A percentile compares a stretch with the other conserved stretches of the same genome.
phyloP scores from a whole-genome alignment of 2,888 invertebrate genomes.

The Sarcophaga subvicina region DNA sequence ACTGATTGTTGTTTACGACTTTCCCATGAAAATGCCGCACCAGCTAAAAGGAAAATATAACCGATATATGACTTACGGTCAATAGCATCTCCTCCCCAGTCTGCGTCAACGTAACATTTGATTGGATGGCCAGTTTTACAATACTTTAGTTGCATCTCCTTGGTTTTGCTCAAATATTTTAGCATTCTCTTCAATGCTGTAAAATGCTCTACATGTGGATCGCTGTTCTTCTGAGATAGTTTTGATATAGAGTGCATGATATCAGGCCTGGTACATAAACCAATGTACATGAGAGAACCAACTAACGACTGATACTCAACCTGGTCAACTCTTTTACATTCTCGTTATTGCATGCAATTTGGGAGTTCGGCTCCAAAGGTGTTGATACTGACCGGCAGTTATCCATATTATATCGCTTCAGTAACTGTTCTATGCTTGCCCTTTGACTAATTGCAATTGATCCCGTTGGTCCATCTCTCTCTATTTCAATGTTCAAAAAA shows the following conservation, averaged over 20 bases:
- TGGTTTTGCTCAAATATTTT: conserved; percentile 12
- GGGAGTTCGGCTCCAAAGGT: background rate
- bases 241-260: conserved; percentile 34
- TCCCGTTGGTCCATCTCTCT: conserved; percentile 41
- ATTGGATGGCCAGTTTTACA: background rate
- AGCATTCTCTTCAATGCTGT: conserved; percentile 5
- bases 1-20: conserved; percentile 11
- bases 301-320: conserved; percentile 14
- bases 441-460: conserved; percentile 34
- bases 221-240: conserved; percentile 28
- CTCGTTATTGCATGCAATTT: too few relatives aligned
- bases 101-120: background rate
- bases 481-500: conserved; percentile 45
- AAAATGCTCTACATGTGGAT: conserved; percentile 25
- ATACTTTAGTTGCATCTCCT: background rate
- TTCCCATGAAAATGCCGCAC: conserved; percentile 6
- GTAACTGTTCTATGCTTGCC: conserved; percentile 6
- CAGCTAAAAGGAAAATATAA: conserved; percentile 13
- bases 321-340: background rate
- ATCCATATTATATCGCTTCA: conserved; percentile 34
- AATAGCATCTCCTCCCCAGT: conserved; percentile 16
- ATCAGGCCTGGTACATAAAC: conserved; percentile 36
- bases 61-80: conserved; percentile 18
- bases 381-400: conserved; percentile 36
- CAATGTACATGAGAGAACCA: conserved; percentile 31